Conservation (phyloP, 2,113 vertebrate genomes). For the Ictidomys tridecemlineatus region DNA sequence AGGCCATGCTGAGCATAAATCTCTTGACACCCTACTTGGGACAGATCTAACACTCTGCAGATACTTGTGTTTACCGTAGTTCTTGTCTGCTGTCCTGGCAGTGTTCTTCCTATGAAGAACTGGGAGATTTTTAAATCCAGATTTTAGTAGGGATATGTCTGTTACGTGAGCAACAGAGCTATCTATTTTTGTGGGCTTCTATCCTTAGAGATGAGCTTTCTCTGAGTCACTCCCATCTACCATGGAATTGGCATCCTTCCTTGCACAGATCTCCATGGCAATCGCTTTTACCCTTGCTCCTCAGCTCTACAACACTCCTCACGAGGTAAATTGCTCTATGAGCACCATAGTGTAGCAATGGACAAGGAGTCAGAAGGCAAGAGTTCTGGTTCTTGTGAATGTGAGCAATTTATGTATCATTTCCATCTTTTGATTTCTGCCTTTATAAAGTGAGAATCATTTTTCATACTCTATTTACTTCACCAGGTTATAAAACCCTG, state of each 20-base stretch:
- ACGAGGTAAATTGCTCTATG: neutral
- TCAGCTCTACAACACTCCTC: neutral
- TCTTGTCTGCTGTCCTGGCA: neutral
- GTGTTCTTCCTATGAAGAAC: neutral
- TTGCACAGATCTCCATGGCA: neutral
- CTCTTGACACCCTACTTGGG: neutral
- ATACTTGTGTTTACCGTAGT: neutral
- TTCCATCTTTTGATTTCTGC: conserved; percentile 27
- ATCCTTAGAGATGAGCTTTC: neutral
- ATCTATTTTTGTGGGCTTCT: neutral
- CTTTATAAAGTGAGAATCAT: neutral
- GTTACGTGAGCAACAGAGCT: neutral
- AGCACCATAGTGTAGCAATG: neutral
- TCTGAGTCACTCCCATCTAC: neutral
- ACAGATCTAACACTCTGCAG: neutral
- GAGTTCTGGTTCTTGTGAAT: neutral
- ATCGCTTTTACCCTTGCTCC: neutral
- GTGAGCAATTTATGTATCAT: neutral
- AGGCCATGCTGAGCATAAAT: neutral
- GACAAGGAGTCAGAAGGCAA: conserved; percentile 1
- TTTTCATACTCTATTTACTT: conserved; percentile 52
- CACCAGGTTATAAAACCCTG: conserved; percentile 15
- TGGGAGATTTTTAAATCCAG: neutral
- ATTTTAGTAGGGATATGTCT: neutral
- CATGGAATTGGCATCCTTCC: neutral